A percentile compares a stretch with the other conserved stretches of the same genome.
These are phyloP conservation scores for Tenebrio molitor DNA, from an alignment of 1,140 invertebrate species.

Conservation along the genomic window DNA sequence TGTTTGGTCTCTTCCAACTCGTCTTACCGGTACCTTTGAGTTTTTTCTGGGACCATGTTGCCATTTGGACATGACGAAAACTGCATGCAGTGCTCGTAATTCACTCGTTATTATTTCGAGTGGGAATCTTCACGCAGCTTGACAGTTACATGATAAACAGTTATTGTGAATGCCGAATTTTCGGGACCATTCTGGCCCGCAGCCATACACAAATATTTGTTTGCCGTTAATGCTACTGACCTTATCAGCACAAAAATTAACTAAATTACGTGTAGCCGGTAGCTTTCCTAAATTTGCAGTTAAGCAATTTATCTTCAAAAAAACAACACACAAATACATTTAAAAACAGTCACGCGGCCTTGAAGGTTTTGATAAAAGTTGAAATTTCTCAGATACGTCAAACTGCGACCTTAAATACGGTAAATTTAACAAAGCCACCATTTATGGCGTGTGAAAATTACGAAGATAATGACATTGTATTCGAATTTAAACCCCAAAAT, in stretches of 20 bases:
- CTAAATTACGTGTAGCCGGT: no score
- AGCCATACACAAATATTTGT: neutral
- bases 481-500: no score
- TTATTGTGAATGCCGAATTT: slow-evolving; percentile 12
- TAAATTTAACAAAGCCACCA: no score
- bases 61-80: slow-evolving; percentile 57
- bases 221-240: neutral
- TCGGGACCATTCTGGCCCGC: neutral
- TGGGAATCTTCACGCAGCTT: slow-evolving; percentile 29
- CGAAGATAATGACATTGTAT: no score
- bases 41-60: slow-evolving; percentile 52
- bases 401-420: no score
- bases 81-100: slow-evolving; percentile 41
- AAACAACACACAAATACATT: neutral
- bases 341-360: no score
- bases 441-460: no score
- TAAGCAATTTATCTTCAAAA: no score
- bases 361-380: no score
- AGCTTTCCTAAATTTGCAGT: neutral
- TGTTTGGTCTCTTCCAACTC: slow-evolving; percentile 47
- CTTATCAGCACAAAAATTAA: neutral
- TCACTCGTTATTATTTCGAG: slow-evolving; percentile 25
- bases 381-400: no score
- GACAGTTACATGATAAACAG: slow-evolving; percentile 39
- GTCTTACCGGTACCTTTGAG: slow-evolving; percentile 53